Base-by-base conservation (phyloP, 1,140 invertebrate genomes). In the Akabosia matsudoensis region DNA sequence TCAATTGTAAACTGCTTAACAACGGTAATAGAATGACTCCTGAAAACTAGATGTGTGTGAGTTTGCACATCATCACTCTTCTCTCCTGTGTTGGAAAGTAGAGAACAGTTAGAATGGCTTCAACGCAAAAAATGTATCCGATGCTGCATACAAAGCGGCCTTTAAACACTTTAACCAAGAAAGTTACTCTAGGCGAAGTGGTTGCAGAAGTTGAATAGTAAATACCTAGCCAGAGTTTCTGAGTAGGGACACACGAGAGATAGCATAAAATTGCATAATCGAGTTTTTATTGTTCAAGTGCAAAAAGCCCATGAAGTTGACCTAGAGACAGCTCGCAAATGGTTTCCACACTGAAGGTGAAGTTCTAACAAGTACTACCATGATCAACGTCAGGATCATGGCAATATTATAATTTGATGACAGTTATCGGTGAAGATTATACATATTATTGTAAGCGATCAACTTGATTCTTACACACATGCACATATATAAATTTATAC, bases 311-410 rank as follows among this genome's bases (percentile, higher is more conserved):
- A 67, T 67, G 61, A 67, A 67, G 61, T 31, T 67, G 61, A 67
- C 61, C 61, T 67, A 67, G 61, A 67, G 61, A 67, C 61, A 30
- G 31, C 61, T 67, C n/a, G n/a, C n/a, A n/a, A 67, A 67, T 67
- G 61, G 61, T 67, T n/a, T 67, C 26, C n/a, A 67, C 61, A 30
- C n/a, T 24, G 61, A 67, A 67, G 61, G 61, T 67, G 61, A 30
- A 61, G 54, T 45, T 18, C n/a, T 7, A 61, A 67, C 30, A 67
- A 16, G 13, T 10, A 30, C 7, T 67, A 67, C 61, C 10, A 22
- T 61, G 54, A 61, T 61, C 14, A 61, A 7, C 24, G 24, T 61
- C 14, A 61, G 13, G 54, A 61, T 61, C 54, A 61, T 61, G 37
- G 37, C n/a, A 22, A 61, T n/a, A 30, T 67, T 24, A 67, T 67